These are phyloP conservation scores for Atractosteus spatula DNA, from an alignment of 2,113 vertebrate species.

Conservation along the genomic window DNA sequence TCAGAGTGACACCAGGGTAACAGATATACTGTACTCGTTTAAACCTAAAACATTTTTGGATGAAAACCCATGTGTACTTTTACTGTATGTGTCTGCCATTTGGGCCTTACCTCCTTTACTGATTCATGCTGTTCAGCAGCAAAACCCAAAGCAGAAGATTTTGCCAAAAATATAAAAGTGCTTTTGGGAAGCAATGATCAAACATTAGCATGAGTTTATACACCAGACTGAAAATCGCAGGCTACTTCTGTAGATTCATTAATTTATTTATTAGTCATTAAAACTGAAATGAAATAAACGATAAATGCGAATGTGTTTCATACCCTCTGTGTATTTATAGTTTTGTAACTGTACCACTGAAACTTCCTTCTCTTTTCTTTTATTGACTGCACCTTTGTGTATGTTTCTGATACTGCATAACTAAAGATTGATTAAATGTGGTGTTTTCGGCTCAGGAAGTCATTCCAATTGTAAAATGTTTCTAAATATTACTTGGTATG, in stretches of 20 bases:
- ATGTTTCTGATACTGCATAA: too few species aligned
- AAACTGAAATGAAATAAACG: conserved; percentile 16
- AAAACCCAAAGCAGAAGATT: conserved; percentile 24
- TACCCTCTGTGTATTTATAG: conserved; percentile 12
- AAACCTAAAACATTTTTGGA: conserved; percentile 33
- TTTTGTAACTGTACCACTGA: too few species aligned
- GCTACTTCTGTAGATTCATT: conserved; percentile 32
- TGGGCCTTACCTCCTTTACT: conserved; percentile 39
- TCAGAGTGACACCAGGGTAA: too few species aligned
- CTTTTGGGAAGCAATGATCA: conserved; percentile 12
- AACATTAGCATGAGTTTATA: conserved; percentile 16
- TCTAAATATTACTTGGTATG: too few species aligned
- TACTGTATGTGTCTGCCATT: conserved; percentile 25
- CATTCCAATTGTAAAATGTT: too few species aligned
- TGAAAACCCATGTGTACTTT: conserved; percentile 25
- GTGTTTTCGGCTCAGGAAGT: too few species aligned
- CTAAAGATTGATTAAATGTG: too few species aligned
- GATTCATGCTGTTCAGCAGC: conserved; percentile 28
- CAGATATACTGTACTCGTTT: not conserved
- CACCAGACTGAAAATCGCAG: conserved; percentile 24
- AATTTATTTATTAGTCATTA: conserved; percentile 11
- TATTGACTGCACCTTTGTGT: not conserved
- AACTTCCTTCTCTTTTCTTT: not conserved
- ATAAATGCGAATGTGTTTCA: conserved; percentile 19
- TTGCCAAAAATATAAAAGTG: conserved; percentile 43